Evolutionary conservation across 2,888 invertebrate species (phyloP), one percentile per base, ranked within the genome.

Genomic region (Drosophila meridionalis): DNA sequence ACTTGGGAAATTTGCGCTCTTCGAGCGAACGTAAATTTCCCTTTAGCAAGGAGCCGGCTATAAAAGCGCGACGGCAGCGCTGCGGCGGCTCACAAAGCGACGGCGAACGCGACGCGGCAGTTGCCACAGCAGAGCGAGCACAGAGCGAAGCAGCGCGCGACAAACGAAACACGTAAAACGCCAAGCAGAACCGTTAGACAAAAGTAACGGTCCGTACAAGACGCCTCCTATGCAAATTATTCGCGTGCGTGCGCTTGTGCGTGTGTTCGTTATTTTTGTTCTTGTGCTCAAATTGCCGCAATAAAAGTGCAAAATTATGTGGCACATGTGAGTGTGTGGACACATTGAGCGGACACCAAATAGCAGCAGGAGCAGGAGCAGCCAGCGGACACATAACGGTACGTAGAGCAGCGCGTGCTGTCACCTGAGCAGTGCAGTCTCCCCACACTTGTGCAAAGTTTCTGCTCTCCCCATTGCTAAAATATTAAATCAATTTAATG

Each of bases 81-180:
- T 12, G 69, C 77, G 63, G 40, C 57, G 63, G 26, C 60, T 58
- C 77, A 77, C 59, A 57, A 69, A 65, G 78, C 78, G 82, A 82
- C 82, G 78, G 80, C 67, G 58, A 68, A 71, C 69, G 71, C 67
- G 66, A 64, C 82, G 83, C 60, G 74, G 40, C 80, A 74, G 68
- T 47, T 68, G 63, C 48, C 63, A 47, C 4, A 48, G 14, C 47
- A 47, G 7, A 32, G 14, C n/a, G 14, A 40, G 28, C 40, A 30
- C 50, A 12, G 34, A 43, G 30, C 6, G 42, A 34, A 28, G 53
- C 48, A 34, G 11, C 47, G 32, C 47, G 69, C 68, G 62, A 34
- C 32, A n/a, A 42, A 14, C 63, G 77, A 68, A 80, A 53, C 38
- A 56, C 76, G 61, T 53, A 69, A 64, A 42, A 28, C 57, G 48